Percentiles rank a stretch among this genome's conserved stretches.
Evolutionary conservation across 2,888 invertebrate species (phyloP).

Genomic region (Incurvaria masculella): DNA sequence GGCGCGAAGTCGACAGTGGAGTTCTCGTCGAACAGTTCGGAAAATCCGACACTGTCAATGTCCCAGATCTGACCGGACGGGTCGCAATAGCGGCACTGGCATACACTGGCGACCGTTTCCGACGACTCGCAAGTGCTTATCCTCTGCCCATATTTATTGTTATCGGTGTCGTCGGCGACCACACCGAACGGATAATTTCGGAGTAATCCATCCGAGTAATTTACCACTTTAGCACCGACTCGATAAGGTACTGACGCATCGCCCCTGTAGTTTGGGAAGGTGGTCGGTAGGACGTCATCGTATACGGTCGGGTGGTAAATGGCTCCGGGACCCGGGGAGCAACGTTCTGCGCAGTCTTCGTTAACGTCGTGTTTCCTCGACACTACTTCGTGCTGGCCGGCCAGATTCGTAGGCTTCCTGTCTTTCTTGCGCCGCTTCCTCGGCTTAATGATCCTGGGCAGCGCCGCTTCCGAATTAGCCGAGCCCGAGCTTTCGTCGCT

Average conservation of each 20-base stretch:
- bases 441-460: constrained; percentile 87
- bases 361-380: constrained; percentile 37
- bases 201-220: constrained; percentile 37
- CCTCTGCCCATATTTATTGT: constrained; percentile 45
- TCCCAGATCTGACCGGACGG: constrained; percentile 75
- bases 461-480: constrained; percentile 66
- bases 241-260: constrained; percentile 51
- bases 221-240: constrained; percentile 42
- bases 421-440: constrained; percentile 88
- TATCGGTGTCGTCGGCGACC: constrained; percentile 48
- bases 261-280: constrained; percentile 36
- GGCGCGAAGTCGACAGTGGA: constrained; percentile 48
- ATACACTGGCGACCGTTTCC: constrained; percentile 51
- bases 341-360: constrained; percentile 38
- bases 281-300: neutral
- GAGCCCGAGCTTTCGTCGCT: constrained; percentile 75
- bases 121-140: constrained; percentile 29
- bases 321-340: constrained; percentile 9
- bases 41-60: constrained; percentile 57
- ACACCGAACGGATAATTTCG: constrained; percentile 49
- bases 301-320: neutral
- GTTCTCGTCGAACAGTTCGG: constrained; percentile 46
- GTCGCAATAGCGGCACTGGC: constrained; percentile 75
- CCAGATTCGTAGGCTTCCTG: constrained; percentile 65
- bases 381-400: constrained; percentile 41